Evolutionary conservation across 2,888 invertebrate genomes (phyloP).

Genomic region (Branchinecta sandiegonensis): DNA sequence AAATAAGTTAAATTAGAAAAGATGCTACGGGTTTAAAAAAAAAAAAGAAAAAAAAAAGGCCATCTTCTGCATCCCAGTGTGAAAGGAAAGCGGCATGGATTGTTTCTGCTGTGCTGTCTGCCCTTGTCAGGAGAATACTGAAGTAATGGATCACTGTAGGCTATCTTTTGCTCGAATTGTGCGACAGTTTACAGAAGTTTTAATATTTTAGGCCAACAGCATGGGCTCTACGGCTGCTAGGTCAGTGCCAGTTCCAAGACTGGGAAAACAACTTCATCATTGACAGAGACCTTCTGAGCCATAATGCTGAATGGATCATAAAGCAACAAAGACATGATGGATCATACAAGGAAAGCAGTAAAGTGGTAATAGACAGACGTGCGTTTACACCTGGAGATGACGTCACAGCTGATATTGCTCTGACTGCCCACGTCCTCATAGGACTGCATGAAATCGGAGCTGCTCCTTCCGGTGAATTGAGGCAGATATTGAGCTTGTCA

Average conservation of each 20-base stretch:
- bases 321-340: constrained; percentile 32
- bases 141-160: too few species aligned
- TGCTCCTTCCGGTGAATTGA: neutral
- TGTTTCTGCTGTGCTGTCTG: too few species aligned
- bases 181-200: too few species aligned
- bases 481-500: neutral
- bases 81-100: too few species aligned
- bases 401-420: neutral
- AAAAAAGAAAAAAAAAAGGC: too few species aligned
- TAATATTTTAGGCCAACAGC: constrained; percentile 38
- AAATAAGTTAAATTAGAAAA: too few species aligned
- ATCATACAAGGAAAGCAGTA: constrained; percentile 29
- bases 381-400: neutral
- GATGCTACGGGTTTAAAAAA: too few species aligned
- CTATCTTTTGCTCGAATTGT: too few species aligned
- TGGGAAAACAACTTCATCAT: constrained; percentile 43
- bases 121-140: too few species aligned
- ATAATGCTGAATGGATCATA: constrained; percentile 33
- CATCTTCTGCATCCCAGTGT: too few species aligned
- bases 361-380: neutral
- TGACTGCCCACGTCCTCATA: constrained; percentile 9
- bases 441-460: neutral
- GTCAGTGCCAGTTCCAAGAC: constrained; percentile 39
- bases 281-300: constrained; percentile 36
- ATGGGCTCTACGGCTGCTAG: constrained; percentile 38